Conservation (phyloP, 2,113 vertebrate genomes). For the Brevimyrus niger region DNA sequence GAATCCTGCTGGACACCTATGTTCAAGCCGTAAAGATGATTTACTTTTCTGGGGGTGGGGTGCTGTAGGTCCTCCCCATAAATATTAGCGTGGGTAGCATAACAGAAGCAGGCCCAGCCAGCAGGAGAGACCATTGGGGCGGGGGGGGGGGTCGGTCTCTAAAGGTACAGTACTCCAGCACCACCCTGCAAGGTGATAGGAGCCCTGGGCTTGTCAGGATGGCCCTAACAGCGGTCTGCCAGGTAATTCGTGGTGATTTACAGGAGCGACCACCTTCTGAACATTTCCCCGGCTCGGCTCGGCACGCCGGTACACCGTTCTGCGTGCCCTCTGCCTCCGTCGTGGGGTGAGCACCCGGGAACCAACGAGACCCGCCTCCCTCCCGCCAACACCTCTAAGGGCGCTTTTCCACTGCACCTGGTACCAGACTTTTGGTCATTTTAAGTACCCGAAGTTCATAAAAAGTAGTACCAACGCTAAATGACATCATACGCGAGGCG, state of each 20-base stretch:
- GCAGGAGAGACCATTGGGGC: not conserved
- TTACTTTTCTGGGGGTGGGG: not conserved
- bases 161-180: not conserved
- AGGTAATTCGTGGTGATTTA: not conserved
- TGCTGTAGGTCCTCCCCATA: not conserved
- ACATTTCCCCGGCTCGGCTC: not conserved
- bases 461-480: too few species aligned
- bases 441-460: too few species aligned
- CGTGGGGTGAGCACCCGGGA: not conserved
- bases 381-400: not conserved
- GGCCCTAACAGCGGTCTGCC: not conserved
- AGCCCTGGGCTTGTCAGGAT: not conserved
- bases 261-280: not conserved
- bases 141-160: not conserved
- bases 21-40: not conserved
- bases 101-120: not conserved
- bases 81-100: not conserved
- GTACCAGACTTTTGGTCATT: not conserved
- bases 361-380: not conserved
- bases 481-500: too few species aligned
- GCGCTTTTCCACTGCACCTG: not conserved
- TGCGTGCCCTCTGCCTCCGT: not conserved
- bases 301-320: not conserved
- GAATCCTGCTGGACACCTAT: not conserved
- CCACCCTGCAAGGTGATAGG: not conserved